Percentiles rank a stretch among this genome's conserved stretches.
These are phyloP conservation scores for Platysternon megacephalum DNA, from an alignment of 2,113 vertebrate species.

Conservation along the genomic window DNA sequence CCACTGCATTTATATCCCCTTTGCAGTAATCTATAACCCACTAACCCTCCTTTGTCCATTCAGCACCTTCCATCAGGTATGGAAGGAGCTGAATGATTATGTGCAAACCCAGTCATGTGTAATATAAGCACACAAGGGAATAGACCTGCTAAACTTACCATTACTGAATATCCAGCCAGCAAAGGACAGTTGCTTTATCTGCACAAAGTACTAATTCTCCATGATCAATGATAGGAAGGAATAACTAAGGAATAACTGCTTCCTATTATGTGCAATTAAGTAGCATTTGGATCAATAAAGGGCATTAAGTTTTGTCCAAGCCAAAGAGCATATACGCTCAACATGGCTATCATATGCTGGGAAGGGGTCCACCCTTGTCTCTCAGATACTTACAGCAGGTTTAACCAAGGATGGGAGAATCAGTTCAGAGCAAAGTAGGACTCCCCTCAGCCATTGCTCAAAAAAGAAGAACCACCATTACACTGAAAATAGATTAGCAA, in stretches of 20 bases:
- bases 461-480: accelerated
- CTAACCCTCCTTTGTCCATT: neutral
- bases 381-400: neutral
- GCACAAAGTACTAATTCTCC: neutral
- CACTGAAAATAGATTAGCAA: neutral
- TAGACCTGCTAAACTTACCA: neutral
- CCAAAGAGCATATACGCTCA: neutral
- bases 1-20: too few relatives aligned
- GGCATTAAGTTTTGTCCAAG: neutral
- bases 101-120: too few relatives aligned
- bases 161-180: neutral
- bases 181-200: neutral
- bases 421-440: neutral
- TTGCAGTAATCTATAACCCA: too few relatives aligned
- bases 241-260: neutral
- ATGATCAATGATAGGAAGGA: neutral
- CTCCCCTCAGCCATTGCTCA: neutral
- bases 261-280: neutral
- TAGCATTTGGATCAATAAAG: neutral
- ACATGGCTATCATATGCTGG: neutral
- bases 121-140: neutral
- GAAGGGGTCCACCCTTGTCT: neutral
- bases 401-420: neutral
- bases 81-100: neutral
- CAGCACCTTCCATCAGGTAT: too few relatives aligned